A percentile compares a stretch with the other conserved stretches of the same genome.
Evolutionary conservation across 2,888 invertebrate species (phyloP).

Genomic region (Amphimallon solstitiale): DNA sequence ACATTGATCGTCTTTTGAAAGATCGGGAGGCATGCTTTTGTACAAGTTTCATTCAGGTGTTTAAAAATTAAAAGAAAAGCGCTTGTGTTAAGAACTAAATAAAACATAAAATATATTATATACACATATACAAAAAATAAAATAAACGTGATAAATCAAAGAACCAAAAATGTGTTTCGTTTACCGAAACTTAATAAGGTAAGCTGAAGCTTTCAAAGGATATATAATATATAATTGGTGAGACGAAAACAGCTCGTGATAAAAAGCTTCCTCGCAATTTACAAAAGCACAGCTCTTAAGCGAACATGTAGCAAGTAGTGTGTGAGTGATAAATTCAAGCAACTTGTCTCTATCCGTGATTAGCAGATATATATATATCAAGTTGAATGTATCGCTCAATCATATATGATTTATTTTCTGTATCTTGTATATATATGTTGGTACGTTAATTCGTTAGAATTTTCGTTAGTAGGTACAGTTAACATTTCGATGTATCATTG

Average conservation of each 20-base stretch:
- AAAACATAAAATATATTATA: constrained; percentile 2
- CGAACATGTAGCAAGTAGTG: background rate
- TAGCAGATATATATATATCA: background rate
- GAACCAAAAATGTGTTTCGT: constrained; percentile 5
- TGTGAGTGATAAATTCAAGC: constrained; percentile 29
- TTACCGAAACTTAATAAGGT: constrained; percentile 34
- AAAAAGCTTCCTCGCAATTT: constrained; percentile 34
- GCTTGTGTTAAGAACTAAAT: constrained; percentile 18
- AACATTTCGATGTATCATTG: background rate
- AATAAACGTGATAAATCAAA: constrained; percentile 16
- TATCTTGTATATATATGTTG: constrained; percentile 3
- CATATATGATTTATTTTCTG: constrained; percentile 48
- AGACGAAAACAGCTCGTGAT: constrained; percentile 22
- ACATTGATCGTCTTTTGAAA: constrained; percentile 11
- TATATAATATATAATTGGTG: constrained; percentile 15
- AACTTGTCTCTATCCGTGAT: background rate
- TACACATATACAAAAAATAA: constrained; percentile 1
- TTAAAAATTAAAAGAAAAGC: constrained; percentile 25
- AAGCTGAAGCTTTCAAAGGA: constrained; percentile 33
- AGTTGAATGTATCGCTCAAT: constrained; percentile 45
- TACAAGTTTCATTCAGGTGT: constrained; percentile 30
- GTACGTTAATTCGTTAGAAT: constrained; percentile 12
- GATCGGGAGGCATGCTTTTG: constrained; percentile 34
- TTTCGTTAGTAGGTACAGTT: constrained; percentile 4
- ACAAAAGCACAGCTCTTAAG: constrained; percentile 37